These are phyloP conservation scores for Octonoba sinensis DNA, from an alignment of 2,888 invertebrate genomes.

Conservation along the genomic window DNA sequence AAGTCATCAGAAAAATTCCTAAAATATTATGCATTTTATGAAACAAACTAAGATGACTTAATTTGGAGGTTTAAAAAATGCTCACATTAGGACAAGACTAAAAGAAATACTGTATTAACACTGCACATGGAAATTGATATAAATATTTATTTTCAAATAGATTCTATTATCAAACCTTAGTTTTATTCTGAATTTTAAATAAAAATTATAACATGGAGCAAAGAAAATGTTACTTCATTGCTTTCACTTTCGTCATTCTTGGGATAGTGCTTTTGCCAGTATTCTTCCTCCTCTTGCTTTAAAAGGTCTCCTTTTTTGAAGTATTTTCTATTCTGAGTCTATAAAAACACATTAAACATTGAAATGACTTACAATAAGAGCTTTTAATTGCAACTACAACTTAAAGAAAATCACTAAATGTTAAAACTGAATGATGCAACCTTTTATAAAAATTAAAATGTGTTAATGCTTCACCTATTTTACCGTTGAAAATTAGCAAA, in stretches of 20 bases:
- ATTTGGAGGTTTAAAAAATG: neutral
- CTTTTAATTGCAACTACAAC: no score
- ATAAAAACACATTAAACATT: neutral
- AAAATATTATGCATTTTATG: no score
- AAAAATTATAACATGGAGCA: neutral
- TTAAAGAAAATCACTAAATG: no score
- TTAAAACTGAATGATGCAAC: no score
- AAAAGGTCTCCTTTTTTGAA: slow-evolving; percentile 51
- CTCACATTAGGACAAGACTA: neutral
- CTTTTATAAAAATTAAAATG: no score
- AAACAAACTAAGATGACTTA: no score
- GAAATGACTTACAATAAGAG: no score
- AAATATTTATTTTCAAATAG: neutral
- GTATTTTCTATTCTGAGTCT: slow-evolving; percentile 45
- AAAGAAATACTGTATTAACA: no score
- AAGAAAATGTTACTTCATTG: slow-evolving; percentile 21
- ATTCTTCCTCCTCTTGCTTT: slow-evolving; percentile 40
- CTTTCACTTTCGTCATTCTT: slow-evolving; percentile 51
- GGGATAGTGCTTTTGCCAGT: slow-evolving; percentile 59
- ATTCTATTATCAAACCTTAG: neutral
- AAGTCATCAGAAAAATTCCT: no score
- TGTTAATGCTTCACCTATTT: no score
- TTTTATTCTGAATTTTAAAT: neutral
- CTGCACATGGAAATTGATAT: neutral
- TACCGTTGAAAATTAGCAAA: no score